phyloP scores from a whole-genome alignment of 2,113 vertebrate genomes.

The Amphiprion percula region DNA sequence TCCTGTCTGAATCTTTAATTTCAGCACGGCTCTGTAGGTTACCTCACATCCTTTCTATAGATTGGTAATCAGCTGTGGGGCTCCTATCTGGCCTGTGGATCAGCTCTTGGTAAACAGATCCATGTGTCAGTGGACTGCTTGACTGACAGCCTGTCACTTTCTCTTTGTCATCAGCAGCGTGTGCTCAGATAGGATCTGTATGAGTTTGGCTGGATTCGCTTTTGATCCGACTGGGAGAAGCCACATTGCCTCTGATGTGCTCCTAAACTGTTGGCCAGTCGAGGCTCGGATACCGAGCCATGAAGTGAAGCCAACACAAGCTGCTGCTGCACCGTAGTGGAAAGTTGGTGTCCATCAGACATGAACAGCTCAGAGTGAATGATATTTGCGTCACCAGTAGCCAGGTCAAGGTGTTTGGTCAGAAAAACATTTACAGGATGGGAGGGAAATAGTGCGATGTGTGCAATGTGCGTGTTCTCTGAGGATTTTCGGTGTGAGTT shows the following conservation, averaged over 20 bases:
- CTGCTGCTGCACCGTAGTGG: constrained; percentile 23
- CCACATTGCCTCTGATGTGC: constrained; percentile 50
- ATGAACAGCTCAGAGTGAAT: constrained; percentile 14
- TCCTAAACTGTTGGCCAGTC: constrained; percentile 49
- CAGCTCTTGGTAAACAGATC: constrained; percentile 77
- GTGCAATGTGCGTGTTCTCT: background rate
- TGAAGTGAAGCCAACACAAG: constrained; percentile 49
- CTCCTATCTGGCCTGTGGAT: constrained; percentile 76
- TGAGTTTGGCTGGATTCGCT: constrained; percentile 46
- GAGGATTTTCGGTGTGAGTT: background rate
- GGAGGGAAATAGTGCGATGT: background rate
- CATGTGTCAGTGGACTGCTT: constrained; percentile 77
- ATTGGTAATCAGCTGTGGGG: constrained; percentile 62
- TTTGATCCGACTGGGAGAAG: constrained; percentile 74
- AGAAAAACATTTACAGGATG: background rate
- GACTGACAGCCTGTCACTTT: constrained; percentile 85
- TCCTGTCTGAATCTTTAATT: constrained; percentile 39
- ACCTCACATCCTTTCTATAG: constrained; percentile 60
- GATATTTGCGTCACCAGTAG: constrained; percentile 17
- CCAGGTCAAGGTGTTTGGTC: constrained; percentile 1
- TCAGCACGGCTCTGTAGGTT: constrained; percentile 35
- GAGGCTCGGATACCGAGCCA: constrained; percentile 39
- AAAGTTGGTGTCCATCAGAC: constrained; percentile 33
- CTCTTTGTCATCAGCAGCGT: constrained; percentile 66
- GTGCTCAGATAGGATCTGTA: constrained; percentile 79